Conservation (phyloP, 2,797 vertebrate genomes). For the Periophthalmus magnuspinnatus region DNA sequence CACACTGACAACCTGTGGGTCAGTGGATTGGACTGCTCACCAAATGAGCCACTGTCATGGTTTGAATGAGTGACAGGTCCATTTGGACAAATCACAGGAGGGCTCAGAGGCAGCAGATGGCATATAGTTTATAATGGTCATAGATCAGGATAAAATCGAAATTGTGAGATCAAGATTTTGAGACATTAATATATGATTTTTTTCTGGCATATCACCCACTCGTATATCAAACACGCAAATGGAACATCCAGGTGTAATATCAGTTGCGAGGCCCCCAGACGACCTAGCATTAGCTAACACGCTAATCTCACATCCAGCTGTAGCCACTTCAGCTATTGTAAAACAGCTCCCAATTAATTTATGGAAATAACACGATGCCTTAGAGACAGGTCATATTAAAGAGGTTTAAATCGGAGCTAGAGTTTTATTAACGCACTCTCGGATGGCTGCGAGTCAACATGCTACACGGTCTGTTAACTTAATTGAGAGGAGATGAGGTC, state of each 20-base stretch:
- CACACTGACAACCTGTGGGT: too few relatives aligned
- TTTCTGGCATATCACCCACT: background rate
- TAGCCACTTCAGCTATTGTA: slow-evolving; percentile 29
- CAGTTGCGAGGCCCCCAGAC: slow-evolving; percentile 42
- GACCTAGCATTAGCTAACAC: slow-evolving; percentile 56
- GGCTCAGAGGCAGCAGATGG: background rate
- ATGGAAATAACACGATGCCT: slow-evolving; percentile 41
- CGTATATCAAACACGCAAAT: slow-evolving; percentile 27
- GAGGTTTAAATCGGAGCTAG: slow-evolving; percentile 24
- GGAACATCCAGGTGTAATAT: slow-evolving; percentile 64
- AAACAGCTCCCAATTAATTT: slow-evolving; percentile 52
- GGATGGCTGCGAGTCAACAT: slow-evolving; percentile 30
- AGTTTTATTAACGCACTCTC: slow-evolving; percentile 38
- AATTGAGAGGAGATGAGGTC: slow-evolving; percentile 29
- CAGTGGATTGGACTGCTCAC: too few relatives aligned
- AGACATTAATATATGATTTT: background rate
- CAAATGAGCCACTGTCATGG: too few relatives aligned
- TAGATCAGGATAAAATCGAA: background rate
- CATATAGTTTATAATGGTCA: background rate
- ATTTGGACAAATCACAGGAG: background rate
- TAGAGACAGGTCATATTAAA: slow-evolving; percentile 44
- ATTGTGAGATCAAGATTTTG: background rate
- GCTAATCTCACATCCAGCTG: slow-evolving; percentile 35
- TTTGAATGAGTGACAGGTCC: background rate
- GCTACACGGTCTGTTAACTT: slow-evolving; percentile 15